Evolutionary conservation across 1,140 invertebrate species (phyloP).

Genomic region (Anoplolepis gracilipes): DNA sequence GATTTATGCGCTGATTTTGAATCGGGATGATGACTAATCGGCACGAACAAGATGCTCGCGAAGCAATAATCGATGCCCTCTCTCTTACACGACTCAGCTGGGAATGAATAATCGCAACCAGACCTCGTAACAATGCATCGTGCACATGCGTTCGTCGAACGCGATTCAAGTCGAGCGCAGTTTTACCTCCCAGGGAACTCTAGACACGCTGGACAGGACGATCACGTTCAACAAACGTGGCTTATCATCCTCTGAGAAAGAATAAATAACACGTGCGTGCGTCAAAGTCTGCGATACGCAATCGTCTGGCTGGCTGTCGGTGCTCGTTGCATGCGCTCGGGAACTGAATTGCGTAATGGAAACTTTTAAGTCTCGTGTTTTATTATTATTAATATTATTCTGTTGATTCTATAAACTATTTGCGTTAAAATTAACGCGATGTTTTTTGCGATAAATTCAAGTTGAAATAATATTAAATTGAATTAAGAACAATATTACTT

Average conservation of each 20-base stretch:
- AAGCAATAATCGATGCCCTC: constrained; percentile 46
- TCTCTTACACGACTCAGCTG: neutral
- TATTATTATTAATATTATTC: neutral
- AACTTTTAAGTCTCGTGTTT: neutral
- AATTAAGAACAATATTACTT: neutral
- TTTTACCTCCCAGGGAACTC: constrained; percentile 32
- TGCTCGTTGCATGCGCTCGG: neutral
- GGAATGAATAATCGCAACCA: constrained; percentile 37
- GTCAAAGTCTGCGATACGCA: constrained; percentile 5
- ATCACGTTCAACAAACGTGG: constrained; percentile 69
- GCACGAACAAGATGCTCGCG: constrained; percentile 5
- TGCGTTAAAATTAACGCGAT: neutral
- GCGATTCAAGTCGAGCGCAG: neutral
- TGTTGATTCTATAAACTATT: neutral
- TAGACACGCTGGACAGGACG: constrained; percentile 25
- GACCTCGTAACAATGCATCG: constrained; percentile 2
- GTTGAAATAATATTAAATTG: neutral
- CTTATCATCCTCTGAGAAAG: constrained; percentile 63
- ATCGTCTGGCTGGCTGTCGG: neutral
- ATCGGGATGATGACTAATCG: constrained; percentile 38
- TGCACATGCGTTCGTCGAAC: neutral
- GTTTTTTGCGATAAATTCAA: neutral
- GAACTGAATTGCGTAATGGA: neutral
- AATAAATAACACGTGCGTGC: constrained; percentile 55
- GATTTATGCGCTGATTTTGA: constrained; percentile 8